Evolutionary conservation across 2,797 vertebrate genomes (phyloP), one percentile per base, ranked within the genome.

Genomic region (Antrozous pallidus): DNA sequence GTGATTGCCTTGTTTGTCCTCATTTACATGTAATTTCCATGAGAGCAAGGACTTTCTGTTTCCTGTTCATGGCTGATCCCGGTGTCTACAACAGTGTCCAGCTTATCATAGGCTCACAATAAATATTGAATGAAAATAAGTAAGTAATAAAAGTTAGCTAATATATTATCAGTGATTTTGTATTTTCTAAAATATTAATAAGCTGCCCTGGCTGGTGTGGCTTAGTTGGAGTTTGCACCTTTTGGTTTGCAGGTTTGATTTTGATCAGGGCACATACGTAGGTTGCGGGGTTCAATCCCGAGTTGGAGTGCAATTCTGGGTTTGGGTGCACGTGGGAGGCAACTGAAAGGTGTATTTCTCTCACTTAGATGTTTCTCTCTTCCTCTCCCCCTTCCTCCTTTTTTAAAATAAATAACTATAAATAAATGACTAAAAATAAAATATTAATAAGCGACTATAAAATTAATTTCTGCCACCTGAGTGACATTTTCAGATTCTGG

Each of bases 161-260:
- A 58, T 87, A 5, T 87, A 54, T 71, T 78, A 38, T 78, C 47
- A 83, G 17, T 92, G 65, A 38, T 79, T 40, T 4, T 87, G 2
- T 90, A 74, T 89, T 51, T 86, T 78, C 40, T 82, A 33, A 92
- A 79, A 85, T 94, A 80, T 88, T 65, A 65, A 65, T 65, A 65
- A 33, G 16, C n/a, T 65, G n/a, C 7, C 63, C n/a, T 65, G 63
- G n/a, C 63, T 33, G 63, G 63, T 65, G 17, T 65, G n/a, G 63
- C n/a, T 65, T 65, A n/a, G 17, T 65, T 65, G 63, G n/a, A 33
- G 16, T 65, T 7, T 65, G 17, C 17, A 65, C 16, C 8, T 61
- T 61, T 61, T 61, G 26, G n/a, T 33, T 65, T 33, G n/a, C 63
- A 65, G 63, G 16, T 65, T 65, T 33, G 17, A 33, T 65, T 65